A percentile compares a stretch with the other conserved stretches of the same genome.
These are phyloP conservation scores for Iselma pallidipennis DNA, from an alignment of 2,888 invertebrate species.

Conservation along the genomic window DNA sequence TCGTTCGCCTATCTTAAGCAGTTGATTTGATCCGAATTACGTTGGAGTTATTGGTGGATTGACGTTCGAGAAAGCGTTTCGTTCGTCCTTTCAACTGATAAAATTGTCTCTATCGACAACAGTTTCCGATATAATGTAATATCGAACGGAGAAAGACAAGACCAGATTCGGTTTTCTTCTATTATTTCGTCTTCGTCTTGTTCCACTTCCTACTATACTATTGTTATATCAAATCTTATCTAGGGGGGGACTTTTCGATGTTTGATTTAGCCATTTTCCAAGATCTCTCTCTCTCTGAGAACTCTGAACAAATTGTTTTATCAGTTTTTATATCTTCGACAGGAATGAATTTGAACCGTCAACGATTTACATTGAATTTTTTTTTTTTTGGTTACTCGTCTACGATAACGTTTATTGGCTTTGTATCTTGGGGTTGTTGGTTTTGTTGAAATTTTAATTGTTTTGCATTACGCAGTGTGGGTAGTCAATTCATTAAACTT, in stretches of 20 bases:
- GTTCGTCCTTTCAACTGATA: not conserved
- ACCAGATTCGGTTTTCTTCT: no score
- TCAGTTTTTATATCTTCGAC: constrained; percentile 22
- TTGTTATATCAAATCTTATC: constrained; percentile 26
- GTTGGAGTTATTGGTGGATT: constrained; percentile 8
- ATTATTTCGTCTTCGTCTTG: not conserved
- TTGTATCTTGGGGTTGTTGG: not conserved
- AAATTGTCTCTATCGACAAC: constrained; percentile 6
- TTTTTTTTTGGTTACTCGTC: not conserved
- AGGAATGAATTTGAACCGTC: not conserved
- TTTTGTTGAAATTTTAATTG: not conserved
- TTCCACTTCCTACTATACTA: not conserved
- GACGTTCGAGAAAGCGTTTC: not conserved
- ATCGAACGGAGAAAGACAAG: not conserved
- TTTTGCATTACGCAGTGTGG: not conserved
- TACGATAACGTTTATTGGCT: not conserved
- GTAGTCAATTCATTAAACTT: constrained; percentile 7
- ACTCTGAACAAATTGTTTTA: constrained; percentile 40
- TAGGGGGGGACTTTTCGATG: constrained; percentile 12
- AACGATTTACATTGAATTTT: not conserved
- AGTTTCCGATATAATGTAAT: not conserved
- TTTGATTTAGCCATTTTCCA: constrained; percentile 32
- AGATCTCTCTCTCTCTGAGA: constrained; percentile 21
- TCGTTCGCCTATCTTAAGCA: not conserved
- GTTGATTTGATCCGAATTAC: constrained; percentile 7